A percentile compares a stretch with the other conserved stretches of the same genome.
phyloP scores from a whole-genome alignment of 2,113 vertebrate genomes.

The Rostratula benghalensis region DNA sequence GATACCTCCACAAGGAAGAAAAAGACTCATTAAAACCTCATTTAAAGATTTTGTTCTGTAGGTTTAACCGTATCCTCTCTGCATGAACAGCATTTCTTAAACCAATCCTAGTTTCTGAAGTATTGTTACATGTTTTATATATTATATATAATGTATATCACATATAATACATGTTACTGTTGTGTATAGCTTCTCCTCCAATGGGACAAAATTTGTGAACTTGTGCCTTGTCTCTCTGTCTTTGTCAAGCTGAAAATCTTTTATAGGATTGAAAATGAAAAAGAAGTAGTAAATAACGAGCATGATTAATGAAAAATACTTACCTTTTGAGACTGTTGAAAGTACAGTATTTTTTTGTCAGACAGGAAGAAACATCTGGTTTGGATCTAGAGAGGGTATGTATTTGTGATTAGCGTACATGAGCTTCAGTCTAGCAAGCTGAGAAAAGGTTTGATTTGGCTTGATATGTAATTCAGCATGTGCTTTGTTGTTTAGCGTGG shows the following conservation, averaged over 20 bases:
- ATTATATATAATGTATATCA: no score
- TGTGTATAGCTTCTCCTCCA: not conserved
- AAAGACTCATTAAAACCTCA: not conserved
- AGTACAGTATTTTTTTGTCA: not conserved
- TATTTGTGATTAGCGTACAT: not conserved
- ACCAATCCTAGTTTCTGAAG: not conserved
- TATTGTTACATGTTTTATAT: not conserved
- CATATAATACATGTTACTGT: not conserved
- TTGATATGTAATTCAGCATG: not conserved
- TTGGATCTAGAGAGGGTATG: not conserved
- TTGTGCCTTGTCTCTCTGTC: not conserved
- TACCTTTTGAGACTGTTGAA: not conserved
- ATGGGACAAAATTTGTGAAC: not conserved
- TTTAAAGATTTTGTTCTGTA: not conserved
- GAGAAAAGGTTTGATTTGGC: not conserved
- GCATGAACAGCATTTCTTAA: not conserved
- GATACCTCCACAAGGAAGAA: not conserved
- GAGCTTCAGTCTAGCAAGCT: not conserved
- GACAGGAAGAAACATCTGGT: not conserved
- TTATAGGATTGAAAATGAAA: not conserved
- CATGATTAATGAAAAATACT: not conserved
- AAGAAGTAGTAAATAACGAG: not conserved
- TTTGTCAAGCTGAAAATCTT: not conserved
- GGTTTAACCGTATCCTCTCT: not conserved
- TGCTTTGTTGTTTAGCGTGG: not conserved